phyloP scores from a whole-genome alignment of 2,888 invertebrate species.

The Tupiocoris notatus region DNA sequence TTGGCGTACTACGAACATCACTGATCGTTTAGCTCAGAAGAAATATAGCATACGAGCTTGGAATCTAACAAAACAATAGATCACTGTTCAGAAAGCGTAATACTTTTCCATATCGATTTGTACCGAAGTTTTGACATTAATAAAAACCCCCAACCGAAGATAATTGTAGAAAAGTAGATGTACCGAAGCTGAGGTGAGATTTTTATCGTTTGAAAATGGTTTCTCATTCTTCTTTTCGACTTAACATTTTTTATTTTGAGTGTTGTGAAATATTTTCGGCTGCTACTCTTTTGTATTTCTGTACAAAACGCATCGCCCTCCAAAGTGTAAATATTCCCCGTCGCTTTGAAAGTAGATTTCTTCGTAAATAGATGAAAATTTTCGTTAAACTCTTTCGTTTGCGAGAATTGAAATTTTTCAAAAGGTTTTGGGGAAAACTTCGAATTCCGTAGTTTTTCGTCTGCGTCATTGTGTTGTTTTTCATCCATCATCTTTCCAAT shows the following conservation, averaged over 20 bases:
- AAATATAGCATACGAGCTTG: neutral
- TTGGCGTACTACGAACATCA: neutral
- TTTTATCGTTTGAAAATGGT: neutral
- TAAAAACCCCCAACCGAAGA: neutral
- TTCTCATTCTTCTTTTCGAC: neutral
- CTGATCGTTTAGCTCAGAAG: neutral
- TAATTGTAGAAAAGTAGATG: neutral
- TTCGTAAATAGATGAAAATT: neutral
- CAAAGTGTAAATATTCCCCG: constrained; percentile 1
- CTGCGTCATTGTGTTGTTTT: neutral
- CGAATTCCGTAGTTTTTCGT: neutral
- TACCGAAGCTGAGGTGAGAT: neutral
- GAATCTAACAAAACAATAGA: neutral
- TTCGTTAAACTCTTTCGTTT: no score
- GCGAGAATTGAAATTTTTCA: neutral
- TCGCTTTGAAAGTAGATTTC: neutral
- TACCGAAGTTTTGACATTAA: no score
- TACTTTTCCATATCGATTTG: no score
- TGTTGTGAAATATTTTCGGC: neutral
- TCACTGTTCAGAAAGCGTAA: neutral
- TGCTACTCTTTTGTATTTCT: neutral
- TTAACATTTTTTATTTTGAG: neutral
- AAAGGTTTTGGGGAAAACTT: neutral
- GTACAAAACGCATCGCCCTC: neutral
- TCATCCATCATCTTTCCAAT: neutral